Conservation (phyloP, 2,797 vertebrate genomes). For the Sebastes matsubarae region DNA sequence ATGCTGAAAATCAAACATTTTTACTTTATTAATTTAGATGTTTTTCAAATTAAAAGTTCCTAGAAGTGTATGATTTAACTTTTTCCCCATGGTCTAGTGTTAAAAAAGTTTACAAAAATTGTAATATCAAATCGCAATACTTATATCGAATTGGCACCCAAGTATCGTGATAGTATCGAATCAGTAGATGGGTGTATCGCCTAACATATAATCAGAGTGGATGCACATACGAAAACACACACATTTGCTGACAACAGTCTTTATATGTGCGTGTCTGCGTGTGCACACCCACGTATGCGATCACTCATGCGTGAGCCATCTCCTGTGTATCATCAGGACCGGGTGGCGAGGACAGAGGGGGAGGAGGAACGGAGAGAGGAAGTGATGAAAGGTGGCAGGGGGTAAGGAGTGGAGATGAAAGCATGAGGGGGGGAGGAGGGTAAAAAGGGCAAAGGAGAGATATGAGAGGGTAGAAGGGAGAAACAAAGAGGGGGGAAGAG, state of each 20-base stretch:
- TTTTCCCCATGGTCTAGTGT: too few species aligned
- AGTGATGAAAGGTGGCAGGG: constrained; percentile 70
- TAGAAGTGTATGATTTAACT: too few species aligned
- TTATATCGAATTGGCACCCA: too few species aligned
- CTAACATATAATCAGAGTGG: constrained; percentile 1
- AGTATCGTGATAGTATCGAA: too few species aligned
- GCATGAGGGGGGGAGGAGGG: constrained; percentile 34
- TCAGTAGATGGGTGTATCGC: too few species aligned
- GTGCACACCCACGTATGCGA: constrained; percentile 11
- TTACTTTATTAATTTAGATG: too few species aligned
- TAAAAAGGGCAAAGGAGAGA: constrained; percentile 72
- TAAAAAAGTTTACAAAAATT: too few species aligned
- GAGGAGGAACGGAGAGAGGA: constrained; percentile 13
- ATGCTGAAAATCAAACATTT: too few species aligned
- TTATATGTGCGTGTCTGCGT: constrained; percentile 18
- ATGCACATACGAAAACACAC: not conserved
- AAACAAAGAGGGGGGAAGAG: constrained; percentile 49
- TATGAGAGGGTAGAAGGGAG: constrained; percentile 42
- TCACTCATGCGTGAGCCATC: constrained; percentile 63
- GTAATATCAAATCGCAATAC: too few species aligned
- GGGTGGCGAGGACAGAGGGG: constrained; percentile 48
- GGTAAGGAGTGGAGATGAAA: constrained; percentile 73
- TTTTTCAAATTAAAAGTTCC: too few species aligned
- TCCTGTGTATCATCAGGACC: constrained; percentile 65
- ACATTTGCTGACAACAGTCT: constrained; percentile 6